Base-by-base conservation (phyloP, 2,888 invertebrate genomes). In the Tortricodes alternella region DNA sequence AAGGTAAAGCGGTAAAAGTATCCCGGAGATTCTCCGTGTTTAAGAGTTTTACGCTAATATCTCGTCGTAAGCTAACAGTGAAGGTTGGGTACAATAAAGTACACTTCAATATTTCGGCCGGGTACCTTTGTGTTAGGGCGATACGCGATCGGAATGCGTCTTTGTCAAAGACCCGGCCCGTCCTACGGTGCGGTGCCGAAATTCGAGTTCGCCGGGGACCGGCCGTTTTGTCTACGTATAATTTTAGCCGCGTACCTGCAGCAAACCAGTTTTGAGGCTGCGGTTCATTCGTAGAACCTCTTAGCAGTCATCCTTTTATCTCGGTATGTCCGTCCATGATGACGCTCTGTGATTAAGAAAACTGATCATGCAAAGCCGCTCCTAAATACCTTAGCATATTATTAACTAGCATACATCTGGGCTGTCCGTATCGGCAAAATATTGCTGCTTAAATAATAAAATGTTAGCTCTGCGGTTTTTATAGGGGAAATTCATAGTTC, bases 181-280 rank as follows among this genome's bases (percentile, higher is more conserved):
- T 70, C 67, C 72, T 71, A 71, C 73, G 71, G 71, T 75, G 73
- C 79, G 71, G 71, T 77, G 73, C 79, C 80, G 78, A 84, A 83
- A 80, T 78, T 76, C 71, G 74, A 76, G 75, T 73, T 66, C 68
- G 66, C 53, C 61, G 64, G 63, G 66, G 67, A 65, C 61, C 63
- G 65, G 61, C 65, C 71, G 76, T 78, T 83, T 84, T 79, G 81
- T 84, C 86, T 86, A 85, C 83, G 79, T 82, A 85, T 84, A 84
- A 88, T 82, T 85, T 85, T 83, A 77, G 77, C 78, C 78, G 81
- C 67, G 76, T 89, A 87, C 89, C 89, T 89, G 89, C 73, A 78
- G 70, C 71, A 79, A 81, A 89, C 89, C 85, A 76, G 89, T 89
- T 89, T 80, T 58, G 71, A 74, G 68, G 68, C 64, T 61, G 66